phyloP scores from a whole-genome alignment of 2,888 invertebrate genomes.

The Ferrisia virgata region DNA sequence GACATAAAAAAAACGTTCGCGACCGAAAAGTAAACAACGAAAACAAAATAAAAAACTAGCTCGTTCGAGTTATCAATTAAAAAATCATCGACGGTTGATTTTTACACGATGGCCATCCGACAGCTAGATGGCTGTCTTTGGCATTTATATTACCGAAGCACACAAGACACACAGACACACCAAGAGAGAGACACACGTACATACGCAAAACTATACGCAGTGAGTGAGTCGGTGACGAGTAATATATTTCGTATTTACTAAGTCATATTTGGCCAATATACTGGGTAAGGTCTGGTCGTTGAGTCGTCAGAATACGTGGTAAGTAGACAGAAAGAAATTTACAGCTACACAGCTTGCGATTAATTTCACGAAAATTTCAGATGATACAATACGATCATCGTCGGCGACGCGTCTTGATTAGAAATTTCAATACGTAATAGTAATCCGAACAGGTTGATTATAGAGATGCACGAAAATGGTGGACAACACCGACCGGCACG shows the following conservation, averaged over 20 bases:
- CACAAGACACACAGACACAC: not conserved
- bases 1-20: not conserved
- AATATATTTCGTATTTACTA: not conserved
- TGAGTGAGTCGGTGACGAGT: not conserved
- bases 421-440: not conserved
- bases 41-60: not conserved
- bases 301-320: too few species aligned
- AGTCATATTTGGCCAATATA: not conserved
- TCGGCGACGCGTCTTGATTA: not conserved
- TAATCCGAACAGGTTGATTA: not conserved
- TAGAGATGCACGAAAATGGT: not conserved
- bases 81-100: conserved; percentile 12
- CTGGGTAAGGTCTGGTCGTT: too few species aligned
- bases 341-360: too few species aligned
- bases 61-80: not conserved
- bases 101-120: not conserved
- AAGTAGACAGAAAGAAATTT: too few species aligned
- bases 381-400: not conserved
- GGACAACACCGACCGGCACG: not conserved
- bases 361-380: too few species aligned
- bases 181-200: too few species aligned
- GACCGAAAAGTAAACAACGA: too few species aligned
- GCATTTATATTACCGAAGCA: too few species aligned
- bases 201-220: too few species aligned
- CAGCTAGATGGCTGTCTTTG: conserved; percentile 11